Evolutionary conservation across 2,797 vertebrate species (phyloP), one percentile per base, ranked within the genome.

Genomic region (Silurus aristotelis): DNA sequence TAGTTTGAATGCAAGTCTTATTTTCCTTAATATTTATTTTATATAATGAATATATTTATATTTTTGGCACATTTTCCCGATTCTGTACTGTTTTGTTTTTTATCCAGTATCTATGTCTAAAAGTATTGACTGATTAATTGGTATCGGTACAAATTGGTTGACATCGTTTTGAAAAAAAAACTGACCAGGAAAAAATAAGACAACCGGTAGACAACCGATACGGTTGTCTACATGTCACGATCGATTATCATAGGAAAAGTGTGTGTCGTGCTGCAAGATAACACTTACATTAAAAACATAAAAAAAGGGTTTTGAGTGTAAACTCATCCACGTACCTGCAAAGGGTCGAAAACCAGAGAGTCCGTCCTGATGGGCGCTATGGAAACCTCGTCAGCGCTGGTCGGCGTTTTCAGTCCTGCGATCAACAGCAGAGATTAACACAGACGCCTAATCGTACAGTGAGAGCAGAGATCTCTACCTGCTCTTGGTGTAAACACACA

Each of bases 271-370:
- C 46, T 6, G 6, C 14, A 25, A 6, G 22, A 75, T 25, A 55
- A 25, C 22, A 31, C 52, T 12, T 1, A 61, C 5, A 17, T 13
- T 0, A n/a, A 68, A 20, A 38, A 60, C 1, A 1, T 27, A 25
- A 75, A 25, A 52, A 52, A 52, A 38, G 38, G 38, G 43, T 15
- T 7, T 20, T 22, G 14, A 63, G 66, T 8, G 19, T 38, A 5
- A 56, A 80, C 43, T 22, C n/a, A 12, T 87, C 79, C 22, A 86
- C 89, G 19, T 90, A 96, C 96, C 95, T 95, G 95, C 94, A 94
- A 96, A 95, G 94, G 95, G 96, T 96, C 96, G 89, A 92, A 94
- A 94, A 91, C 96, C 96, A 95, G 95, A 95, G 93, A 94, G 95
- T 96, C 96, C 95, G 96, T 96, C 96, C 96, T 93, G 94, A 93